Conservation (phyloP, 2,797 vertebrate species). For the Argyrosomus regius region DNA sequence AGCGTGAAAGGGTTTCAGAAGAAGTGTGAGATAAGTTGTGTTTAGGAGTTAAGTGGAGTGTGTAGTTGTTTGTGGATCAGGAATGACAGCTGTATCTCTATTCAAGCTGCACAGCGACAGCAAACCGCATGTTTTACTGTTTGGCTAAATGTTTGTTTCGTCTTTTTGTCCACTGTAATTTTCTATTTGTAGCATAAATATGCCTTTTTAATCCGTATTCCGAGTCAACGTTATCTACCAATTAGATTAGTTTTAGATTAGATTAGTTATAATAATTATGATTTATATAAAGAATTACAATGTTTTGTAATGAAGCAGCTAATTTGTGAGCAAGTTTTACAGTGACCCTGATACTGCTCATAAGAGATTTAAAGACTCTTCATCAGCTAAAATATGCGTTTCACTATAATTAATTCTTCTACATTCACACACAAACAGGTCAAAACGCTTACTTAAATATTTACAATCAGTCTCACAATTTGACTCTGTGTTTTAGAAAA, state of each 20-base stretch:
- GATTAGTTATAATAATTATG: too few species aligned
- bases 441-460: conserved; percentile 8
- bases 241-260: not conserved
- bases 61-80: conserved; percentile 56
- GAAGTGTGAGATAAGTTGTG: conserved; percentile 89
- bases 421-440: not conserved
- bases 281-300: too few species aligned
- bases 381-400: conserved; percentile 2
- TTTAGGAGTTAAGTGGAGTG: conserved; percentile 73
- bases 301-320: conserved; percentile 1
- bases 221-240: not conserved
- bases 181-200: not conserved
- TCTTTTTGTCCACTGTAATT: not conserved
- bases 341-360: not conserved
- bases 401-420: not conserved
- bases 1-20: conserved; percentile 86
- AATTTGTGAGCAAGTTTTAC: not conserved
- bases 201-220: conserved; percentile 5
- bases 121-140: not conserved
- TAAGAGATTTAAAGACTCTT: not conserved
- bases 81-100: conserved; percentile 41
- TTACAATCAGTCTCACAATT: not conserved
- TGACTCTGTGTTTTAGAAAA: not conserved
- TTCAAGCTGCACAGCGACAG: conserved; percentile 2
- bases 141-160: not conserved